Percentiles rank a stretch among this genome's conserved stretches.
These are phyloP conservation scores for Prunella fulvescens DNA, from an alignment of 2,113 vertebrate genomes.

Conservation along the genomic window DNA sequence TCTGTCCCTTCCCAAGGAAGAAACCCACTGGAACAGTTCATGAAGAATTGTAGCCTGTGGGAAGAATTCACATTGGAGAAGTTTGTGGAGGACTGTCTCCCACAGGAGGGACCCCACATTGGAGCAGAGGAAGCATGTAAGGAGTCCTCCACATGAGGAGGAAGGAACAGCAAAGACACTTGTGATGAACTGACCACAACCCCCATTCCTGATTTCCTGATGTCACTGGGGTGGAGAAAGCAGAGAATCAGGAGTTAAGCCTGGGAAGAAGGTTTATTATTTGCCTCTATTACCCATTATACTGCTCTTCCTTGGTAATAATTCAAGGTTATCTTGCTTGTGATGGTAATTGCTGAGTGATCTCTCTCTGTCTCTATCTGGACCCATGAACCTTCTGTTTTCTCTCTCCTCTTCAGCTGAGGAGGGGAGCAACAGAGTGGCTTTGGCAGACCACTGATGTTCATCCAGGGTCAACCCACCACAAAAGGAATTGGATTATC, in stretches of 20 bases:
- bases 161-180: neutral
- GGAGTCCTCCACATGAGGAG: neutral
- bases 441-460: neutral
- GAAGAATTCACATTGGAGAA: neutral
- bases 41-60: rapidly evolving
- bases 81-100: neutral
- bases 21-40: neutral
- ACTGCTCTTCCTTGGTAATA: neutral
- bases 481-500: neutral
- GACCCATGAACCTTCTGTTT: neutral
- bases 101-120: rapidly evolving
- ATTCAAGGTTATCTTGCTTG: neutral
- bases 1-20: neutral
- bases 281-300: neutral
- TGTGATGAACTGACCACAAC: neutral
- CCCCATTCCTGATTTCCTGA: neutral
- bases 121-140: neutral
- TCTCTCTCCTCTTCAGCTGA: neutral
- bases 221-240: neutral
- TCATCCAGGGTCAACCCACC: neutral
- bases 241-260: neutral
- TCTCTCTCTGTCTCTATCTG: neutral
- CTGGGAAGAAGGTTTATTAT: neutral
- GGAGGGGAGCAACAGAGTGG: neutral
- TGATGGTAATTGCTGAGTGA: neutral